Conservation (phyloP, 2,888 invertebrate species). For the Loripinus fragilis region DNA sequence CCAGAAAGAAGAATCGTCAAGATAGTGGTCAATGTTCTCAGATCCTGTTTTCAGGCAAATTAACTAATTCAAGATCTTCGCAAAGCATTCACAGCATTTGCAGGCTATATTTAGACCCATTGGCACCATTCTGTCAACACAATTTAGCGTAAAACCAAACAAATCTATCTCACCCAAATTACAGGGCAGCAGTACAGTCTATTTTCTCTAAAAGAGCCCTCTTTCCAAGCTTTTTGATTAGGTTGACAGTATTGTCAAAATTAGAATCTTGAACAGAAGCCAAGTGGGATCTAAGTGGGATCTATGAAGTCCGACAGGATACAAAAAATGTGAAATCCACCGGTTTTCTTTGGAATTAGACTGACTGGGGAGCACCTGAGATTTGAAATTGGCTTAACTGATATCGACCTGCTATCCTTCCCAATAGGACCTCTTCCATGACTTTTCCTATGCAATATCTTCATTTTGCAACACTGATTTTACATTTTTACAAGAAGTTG, state of each 20-base stretch:
- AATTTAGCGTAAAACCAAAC: conserved; percentile 23
- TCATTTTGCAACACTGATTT: conserved; percentile 11
- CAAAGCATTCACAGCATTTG: conserved; percentile 29
- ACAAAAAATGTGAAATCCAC: conserved; percentile 30
- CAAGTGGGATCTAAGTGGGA: not conserved
- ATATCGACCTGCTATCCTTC: conserved; percentile 18
- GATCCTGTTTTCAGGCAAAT: conserved; percentile 3
- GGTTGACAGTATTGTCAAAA: conserved; percentile 35
- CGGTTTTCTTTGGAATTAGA: conserved; percentile 24
- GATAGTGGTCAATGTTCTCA: conserved; percentile 22
- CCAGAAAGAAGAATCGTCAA: conserved; percentile 37
- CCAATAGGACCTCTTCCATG: conserved; percentile 2
- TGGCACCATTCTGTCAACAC: conserved; percentile 29
- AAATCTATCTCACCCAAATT: conserved; percentile 26
- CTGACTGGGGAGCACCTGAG: conserved; percentile 25
- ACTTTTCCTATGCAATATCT: conserved; percentile 11
- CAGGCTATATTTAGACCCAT: conserved; percentile 24
- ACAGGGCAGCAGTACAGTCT: conserved; percentile 23
- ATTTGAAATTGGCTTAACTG: conserved; percentile 19
- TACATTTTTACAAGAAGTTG: conserved; percentile 1
- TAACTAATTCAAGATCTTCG: conserved; percentile 24
- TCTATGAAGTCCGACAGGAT: conserved; percentile 29
- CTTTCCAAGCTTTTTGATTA: conserved; percentile 22
- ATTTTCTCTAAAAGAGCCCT: conserved; percentile 26
- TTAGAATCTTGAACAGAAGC: conserved; percentile 23